These are phyloP conservation scores for Electrona antarctica DNA, from an alignment of 2,113 vertebrate genomes.

Conservation along the genomic window DNA sequence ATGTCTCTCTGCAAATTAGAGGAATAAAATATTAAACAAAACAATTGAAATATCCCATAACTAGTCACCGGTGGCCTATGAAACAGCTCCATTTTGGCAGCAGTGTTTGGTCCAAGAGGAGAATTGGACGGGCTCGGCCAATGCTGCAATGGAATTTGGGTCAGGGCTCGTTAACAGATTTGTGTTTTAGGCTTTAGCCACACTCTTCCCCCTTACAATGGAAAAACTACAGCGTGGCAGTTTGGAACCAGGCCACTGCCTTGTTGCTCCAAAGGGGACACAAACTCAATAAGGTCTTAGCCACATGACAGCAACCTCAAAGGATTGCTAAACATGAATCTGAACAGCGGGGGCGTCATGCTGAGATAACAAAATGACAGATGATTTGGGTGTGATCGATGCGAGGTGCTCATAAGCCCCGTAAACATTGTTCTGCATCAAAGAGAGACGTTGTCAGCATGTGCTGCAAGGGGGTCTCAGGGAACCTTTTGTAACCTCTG, in stretches of 20 bases:
- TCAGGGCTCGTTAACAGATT: conserved; percentile 68
- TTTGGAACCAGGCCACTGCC: conserved; percentile 52
- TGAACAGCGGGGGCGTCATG: conserved; percentile 29
- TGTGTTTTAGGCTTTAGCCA: conserved; percentile 45
- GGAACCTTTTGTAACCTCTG: not conserved
- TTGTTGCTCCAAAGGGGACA: conserved; percentile 27
- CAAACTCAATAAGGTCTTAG: not conserved
- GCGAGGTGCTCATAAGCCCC: too few species aligned
- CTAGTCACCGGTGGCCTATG: conserved; percentile 3
- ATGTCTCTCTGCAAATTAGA: not conserved
- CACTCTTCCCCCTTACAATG: conserved; percentile 49
- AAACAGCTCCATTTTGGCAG: conserved; percentile 19
- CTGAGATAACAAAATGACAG: not conserved
- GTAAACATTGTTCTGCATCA: too few species aligned
- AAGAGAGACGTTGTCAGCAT: too few species aligned
- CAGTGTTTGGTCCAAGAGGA: conserved; percentile 15
- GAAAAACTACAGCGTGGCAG: conserved; percentile 70
- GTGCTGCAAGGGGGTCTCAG: too few species aligned
- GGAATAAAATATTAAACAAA: not conserved
- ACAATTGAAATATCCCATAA: conserved; percentile 4
- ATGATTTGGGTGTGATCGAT: too few species aligned
- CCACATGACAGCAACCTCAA: conserved; percentile 18
- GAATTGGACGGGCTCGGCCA: conserved; percentile 26
- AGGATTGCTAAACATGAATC: not conserved
- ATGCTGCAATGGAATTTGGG: conserved; percentile 66